Evolutionary conservation across 2,888 invertebrate genomes (phyloP), one percentile per base, ranked within the genome.

Genomic region (Anoplius nigerrimus): DNA sequence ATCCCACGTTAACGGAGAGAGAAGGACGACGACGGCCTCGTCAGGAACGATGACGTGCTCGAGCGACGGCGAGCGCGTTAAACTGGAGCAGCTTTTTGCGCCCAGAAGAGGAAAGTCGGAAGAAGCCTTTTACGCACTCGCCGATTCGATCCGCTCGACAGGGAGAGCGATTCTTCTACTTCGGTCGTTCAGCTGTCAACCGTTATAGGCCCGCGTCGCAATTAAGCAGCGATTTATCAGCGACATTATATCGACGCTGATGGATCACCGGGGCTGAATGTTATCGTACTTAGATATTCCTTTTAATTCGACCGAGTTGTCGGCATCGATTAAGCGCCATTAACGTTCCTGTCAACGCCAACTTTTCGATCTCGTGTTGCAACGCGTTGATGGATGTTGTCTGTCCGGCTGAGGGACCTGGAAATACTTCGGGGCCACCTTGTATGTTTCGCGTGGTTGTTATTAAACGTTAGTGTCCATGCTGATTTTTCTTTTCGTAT

Each of bases 211-310:
- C 66, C 60, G 65, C 59, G 69, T 70, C 63, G 69, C 69, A 75
- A 75, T 75, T 74, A 78, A 78, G 78, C 71, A 71, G 53, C 77
- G 69, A 78, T 78, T 71, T 74, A 77, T 76, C 76, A 72, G 68
- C 71, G 27, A 61, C 58, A 34, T 63, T 57, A 62, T 69, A 63
- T 24, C 55, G 76, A 74, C 74, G 75, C 64, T 78, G 78, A 78
- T 57, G 60, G 70, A 78, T 69, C 24, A 6, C 6, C 24, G 24
- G 3, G 24, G 6, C 24, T 24, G 24, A n/a, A n/a, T 6, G 24
- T 24, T 6, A 24, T 2, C 24, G 6, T 6, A 6, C 3, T 6
- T 6, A 6, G 6, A 6, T 24, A 2, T 24, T 24, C 24, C 24
- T 2, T 24, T 24, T 24, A 2, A 24, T 6, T 24, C 24, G 24